Evolutionary conservation across 1,140 invertebrate genomes (phyloP), one percentile per base, ranked within the genome.

Genomic region (Zaprionus nigranus): DNA sequence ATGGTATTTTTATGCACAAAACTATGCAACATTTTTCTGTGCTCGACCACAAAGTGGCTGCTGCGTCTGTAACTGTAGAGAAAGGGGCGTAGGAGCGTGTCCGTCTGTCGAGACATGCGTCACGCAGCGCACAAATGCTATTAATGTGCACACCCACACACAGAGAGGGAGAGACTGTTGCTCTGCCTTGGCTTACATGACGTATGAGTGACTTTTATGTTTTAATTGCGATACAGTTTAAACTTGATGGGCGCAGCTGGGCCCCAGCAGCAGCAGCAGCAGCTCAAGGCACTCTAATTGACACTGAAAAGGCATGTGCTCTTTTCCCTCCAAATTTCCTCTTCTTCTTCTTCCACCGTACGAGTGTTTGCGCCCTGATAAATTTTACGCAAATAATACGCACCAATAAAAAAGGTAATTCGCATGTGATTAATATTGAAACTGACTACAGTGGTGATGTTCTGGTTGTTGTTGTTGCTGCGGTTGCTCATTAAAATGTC

Each of bases 141-240:
- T 90, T 84, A 84, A 88, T 71, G 79, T 80, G 73, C 43, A 69
- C 71, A 69, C 75, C 75, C 57, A 56, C 61, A 79, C 43, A 69
- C 43, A 69, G 22, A 53, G 60, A 60, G 67, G 20, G 40, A 26
- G 15, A 43, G 4, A 43, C 13, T 59, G 26, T 46, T n/a, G 43
- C 36, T 40, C 28, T 49, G 60, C 17, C 53, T 24, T 20, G 73
- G 68, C 78, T 63, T 61, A 76, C 85, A 85, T 85, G 84, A 81
- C 84, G 84, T 88, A 90, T 88, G 85, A 88, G 85, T 88, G 85
- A 88, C 85, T 88, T 88, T 90, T 88, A 88, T 88, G 84, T 88
- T 90, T 88, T 88, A 90, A 88, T 88, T 90, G 85, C 77, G 75
- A 75, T 68, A 70, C 78, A 78, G 75, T 74, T 80, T 79, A 82